Percentiles rank a stretch among this genome's conserved stretches.
Conservation (phyloP, 2,797 vertebrate genomes). For the Intellagama lesueurii region DNA sequence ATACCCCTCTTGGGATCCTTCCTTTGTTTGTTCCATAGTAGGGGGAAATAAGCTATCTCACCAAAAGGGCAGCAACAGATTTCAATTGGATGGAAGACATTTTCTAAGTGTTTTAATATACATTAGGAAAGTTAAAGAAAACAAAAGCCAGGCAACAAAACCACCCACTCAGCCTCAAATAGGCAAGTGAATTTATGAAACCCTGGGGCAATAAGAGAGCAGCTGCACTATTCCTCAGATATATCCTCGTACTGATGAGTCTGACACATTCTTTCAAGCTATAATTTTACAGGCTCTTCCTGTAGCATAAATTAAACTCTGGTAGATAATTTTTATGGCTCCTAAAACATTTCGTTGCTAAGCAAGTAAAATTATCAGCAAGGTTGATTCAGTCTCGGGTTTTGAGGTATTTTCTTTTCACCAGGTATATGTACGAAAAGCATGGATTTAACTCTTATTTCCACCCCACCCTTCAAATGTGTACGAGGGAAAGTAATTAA, state of each 20-base stretch:
- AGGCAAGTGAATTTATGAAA: constrained; percentile 62
- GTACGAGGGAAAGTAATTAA: not conserved
- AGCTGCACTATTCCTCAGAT: constrained; percentile 42
- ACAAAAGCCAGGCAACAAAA: constrained; percentile 55
- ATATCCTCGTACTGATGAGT: constrained; percentile 34
- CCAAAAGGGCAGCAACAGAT: constrained; percentile 30
- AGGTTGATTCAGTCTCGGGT: not conserved
- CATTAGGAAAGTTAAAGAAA: constrained; percentile 66
- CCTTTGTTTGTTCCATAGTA: constrained; percentile 55
- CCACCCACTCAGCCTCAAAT: constrained; percentile 52
- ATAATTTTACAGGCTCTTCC: constrained; percentile 44
- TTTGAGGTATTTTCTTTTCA: not conserved
- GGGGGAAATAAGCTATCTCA: constrained; percentile 42
- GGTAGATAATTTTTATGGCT: constrained; percentile 2
- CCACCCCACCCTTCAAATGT: not conserved
- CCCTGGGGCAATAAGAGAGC: constrained; percentile 48
- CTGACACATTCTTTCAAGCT: constrained; percentile 47
- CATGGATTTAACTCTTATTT: not conserved
- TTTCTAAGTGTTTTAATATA: constrained; percentile 52
- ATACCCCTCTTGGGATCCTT: constrained; percentile 52
- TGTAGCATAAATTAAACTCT: constrained; percentile 7
- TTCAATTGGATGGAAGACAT: constrained; percentile 57
- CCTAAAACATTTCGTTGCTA: constrained; percentile 17
- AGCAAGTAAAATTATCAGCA: constrained; percentile 13
- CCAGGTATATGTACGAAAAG: not conserved